These are phyloP conservation scores for Cydia fagiglandana DNA, from an alignment of 1,140 invertebrate species.

Conservation along the genomic window DNA sequence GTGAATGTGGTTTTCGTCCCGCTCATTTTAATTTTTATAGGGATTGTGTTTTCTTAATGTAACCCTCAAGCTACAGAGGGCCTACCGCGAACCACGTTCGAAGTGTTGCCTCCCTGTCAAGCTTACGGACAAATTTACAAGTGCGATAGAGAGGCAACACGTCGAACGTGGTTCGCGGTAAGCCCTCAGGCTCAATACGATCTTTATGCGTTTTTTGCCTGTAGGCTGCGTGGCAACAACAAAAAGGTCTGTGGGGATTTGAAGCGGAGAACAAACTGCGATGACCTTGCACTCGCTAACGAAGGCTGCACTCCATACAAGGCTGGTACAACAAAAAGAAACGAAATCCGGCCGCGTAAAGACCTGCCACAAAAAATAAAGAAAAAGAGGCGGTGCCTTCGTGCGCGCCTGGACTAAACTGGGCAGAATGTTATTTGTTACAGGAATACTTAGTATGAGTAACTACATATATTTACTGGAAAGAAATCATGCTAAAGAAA, in stretches of 20 bases:
- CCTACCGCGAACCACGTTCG: too few species aligned
- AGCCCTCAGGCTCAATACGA: slow-evolving; percentile 36
- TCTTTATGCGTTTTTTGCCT: slow-evolving; percentile 31
- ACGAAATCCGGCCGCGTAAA: slow-evolving; percentile 59
- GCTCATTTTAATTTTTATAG: neutral
- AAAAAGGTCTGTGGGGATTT: slow-evolving; percentile 35
- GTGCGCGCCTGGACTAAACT: slow-evolving; percentile 47
- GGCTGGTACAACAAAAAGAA: slow-evolving; percentile 63
- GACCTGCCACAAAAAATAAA: slow-evolving; percentile 70
- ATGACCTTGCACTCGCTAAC: slow-evolving; percentile 71
- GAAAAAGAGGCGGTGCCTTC: slow-evolving; percentile 53
- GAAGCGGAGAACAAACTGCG: slow-evolving; percentile 47
- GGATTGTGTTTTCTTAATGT: neutral
- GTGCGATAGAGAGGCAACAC: too few species aligned
- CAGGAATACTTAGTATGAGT: neutral
- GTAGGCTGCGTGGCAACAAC: slow-evolving; percentile 29
- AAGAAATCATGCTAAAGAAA: too few species aligned
- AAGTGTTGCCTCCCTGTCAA: too few species aligned
- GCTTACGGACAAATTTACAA: too few species aligned
- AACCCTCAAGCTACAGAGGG: neutral
- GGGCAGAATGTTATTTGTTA: slow-evolving; percentile 11
- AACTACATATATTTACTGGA: too few species aligned
- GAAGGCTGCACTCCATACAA: slow-evolving; percentile 69
- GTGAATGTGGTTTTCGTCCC: too few species aligned
- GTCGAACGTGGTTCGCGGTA: too few species aligned